phyloP scores from a whole-genome alignment of 2,113 vertebrate genomes.

The Nesoenas mayeri region DNA sequence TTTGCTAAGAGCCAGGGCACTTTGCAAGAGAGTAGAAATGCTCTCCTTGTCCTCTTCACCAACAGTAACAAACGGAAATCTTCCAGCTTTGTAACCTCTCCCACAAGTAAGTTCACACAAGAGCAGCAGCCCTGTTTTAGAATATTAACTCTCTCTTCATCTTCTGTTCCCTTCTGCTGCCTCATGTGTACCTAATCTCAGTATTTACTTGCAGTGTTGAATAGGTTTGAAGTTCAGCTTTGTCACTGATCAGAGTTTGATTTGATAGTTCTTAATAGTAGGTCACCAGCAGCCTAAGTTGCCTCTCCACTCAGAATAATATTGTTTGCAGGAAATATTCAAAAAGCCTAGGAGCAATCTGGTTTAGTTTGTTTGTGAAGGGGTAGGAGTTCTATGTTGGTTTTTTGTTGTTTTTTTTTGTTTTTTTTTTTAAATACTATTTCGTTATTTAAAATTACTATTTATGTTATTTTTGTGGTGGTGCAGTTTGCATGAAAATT shows the following conservation, averaged over 20 bases:
- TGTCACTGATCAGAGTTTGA: neutral
- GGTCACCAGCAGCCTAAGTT: neutral
- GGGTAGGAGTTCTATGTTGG: neutral
- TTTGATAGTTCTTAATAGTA: neutral
- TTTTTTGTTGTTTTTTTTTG: too few species aligned
- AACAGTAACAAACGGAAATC: slow-evolving; percentile 67
- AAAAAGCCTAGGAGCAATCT: neutral
- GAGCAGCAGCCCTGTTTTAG: neutral
- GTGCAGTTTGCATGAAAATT: neutral
- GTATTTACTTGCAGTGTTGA: neutral
- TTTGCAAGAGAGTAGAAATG: slow-evolving; percentile 41
- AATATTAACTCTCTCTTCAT: neutral
- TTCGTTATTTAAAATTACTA: neutral
- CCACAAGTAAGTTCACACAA: neutral
- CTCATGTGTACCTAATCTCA: neutral
- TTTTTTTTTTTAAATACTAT: too few species aligned
- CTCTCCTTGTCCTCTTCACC: slow-evolving; percentile 82
- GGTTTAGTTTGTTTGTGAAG: neutral
- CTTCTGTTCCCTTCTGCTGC: neutral
- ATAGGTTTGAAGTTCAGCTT: neutral
- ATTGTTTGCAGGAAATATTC: neutral
- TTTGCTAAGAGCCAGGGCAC: neutral
- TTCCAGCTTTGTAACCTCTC: neutral
- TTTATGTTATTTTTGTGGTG: neutral
- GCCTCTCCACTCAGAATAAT: neutral